phyloP scores from a whole-genome alignment of 2,888 invertebrate genomes.

The Azorinus chamasolen region DNA sequence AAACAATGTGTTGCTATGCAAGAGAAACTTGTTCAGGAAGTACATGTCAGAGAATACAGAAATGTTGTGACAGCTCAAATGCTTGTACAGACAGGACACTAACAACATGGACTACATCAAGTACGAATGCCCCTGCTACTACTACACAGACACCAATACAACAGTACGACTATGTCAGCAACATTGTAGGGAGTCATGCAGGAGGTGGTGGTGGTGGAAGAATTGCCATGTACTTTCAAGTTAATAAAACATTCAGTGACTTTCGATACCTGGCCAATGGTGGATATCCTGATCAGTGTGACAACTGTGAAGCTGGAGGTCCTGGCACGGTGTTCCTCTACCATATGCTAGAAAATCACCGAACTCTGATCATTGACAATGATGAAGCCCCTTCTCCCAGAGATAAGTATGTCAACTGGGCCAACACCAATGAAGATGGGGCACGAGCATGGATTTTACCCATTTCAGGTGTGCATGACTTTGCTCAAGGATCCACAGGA shows the following conservation, averaged over 20 bases:
- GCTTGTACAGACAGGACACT: not conserved
- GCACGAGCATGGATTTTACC: slow-evolving; percentile 78
- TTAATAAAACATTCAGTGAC: slow-evolving; percentile 76
- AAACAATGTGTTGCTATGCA: slow-evolving; percentile 33
- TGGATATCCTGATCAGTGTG: slow-evolving; percentile 64
- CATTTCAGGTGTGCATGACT: slow-evolving; percentile 71
- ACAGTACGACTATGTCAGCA: not conserved
- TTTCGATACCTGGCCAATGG: slow-evolving; percentile 77
- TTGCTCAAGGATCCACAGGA: slow-evolving; percentile 61
- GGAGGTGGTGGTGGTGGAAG: slow-evolving; percentile 78
- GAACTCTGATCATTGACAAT: slow-evolving; percentile 79
- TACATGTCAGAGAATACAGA: slow-evolving; percentile 10
- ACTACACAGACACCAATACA: not conserved
- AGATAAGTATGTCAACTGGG: slow-evolving; percentile 73
- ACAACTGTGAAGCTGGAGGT: slow-evolving; percentile 71
- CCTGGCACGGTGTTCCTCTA: slow-evolving; percentile 78
- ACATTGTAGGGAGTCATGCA: slow-evolving; percentile 15
- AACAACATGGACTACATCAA: slow-evolving; percentile 6
- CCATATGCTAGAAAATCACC: slow-evolving; percentile 70
- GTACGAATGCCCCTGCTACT: not conserved
- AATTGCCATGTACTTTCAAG: slow-evolving; percentile 74
- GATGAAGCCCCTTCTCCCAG: slow-evolving; percentile 67
- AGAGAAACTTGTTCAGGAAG: slow-evolving; percentile 11
- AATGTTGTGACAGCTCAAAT: slow-evolving; percentile 9
- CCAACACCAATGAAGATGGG: slow-evolving; percentile 65